Conservation (phyloP, 2,113 vertebrate species). For the Tenebrosternarchus preto region DNA sequence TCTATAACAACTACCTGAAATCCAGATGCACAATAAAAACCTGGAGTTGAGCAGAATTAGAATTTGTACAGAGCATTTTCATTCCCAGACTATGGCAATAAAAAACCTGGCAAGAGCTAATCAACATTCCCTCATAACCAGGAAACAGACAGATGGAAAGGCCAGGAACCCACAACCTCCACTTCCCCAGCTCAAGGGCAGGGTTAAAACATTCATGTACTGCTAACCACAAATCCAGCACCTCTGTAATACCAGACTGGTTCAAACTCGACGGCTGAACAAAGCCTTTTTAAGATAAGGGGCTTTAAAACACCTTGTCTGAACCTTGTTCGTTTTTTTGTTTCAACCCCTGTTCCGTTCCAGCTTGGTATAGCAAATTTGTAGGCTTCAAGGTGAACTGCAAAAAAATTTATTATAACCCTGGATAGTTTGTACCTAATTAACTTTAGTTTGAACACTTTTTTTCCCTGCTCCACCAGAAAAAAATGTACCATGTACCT, state of each 20-base stretch:
- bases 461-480: background rate
- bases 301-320: background rate
- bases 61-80: background rate
- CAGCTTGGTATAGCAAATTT: no score
- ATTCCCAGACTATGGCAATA: background rate
- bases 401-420: no score
- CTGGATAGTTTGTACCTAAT: background rate
- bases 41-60: background rate
- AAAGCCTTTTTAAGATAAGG: no score
- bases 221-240: background rate
- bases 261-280: background rate
- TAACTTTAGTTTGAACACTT: background rate
- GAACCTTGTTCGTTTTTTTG: no score
- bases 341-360: no score
- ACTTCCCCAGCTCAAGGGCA: background rate
- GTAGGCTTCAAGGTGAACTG: no score
- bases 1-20: slow-evolving; percentile 19
- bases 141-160: slow-evolving; percentile 9
- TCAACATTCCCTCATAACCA: slow-evolving; percentile 14
- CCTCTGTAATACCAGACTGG: background rate
- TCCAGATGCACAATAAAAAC: slow-evolving; percentile 11
- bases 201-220: background rate
- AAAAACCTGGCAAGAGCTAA: background rate
- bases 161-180: slow-evolving; percentile 4
- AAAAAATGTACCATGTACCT: no score